Base-by-base conservation (phyloP, 2,888 invertebrate species). In the Merodon equestris region DNA sequence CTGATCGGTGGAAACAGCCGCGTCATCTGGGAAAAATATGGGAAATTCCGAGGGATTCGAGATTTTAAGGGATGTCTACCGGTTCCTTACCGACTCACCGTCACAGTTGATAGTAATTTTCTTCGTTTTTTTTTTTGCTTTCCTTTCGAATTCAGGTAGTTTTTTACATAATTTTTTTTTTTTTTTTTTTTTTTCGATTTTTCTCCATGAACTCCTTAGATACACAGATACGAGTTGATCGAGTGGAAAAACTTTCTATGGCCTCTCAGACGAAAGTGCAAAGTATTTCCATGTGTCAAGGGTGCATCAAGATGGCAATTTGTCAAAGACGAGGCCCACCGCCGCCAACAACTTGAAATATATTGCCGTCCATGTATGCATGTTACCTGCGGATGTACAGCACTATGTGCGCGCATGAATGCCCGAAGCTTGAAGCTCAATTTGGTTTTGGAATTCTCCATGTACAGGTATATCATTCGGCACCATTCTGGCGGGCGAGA, bases 221-320 rank as follows among this genome's bases (percentile, higher is more conserved):
- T 27, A 27, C 27, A 27, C 2, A 27, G 27, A 27, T 27, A 27
- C 27, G 27, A 27, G 27, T 27, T 27, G 27, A 27, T 27, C 7
- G 27, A 27, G 7, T 4, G 27, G 27, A 47, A 53, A 56, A 57
- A 79, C 79, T 79, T 79, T 79, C 79, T 79, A 70, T 74, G 48
- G 50, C 44, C 57, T 53, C 56, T 51, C 53, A 60, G 63, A 63
- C 38, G 79, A 79, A 79, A 70, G 79, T 67, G 73, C 73, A 79
- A 70, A 68, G 79, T 79, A 79, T 79, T 27, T 70, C 60, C 74
- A 79, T 74, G 68, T 79, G 79, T 79, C 79, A 79, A 79, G 79
- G 79, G 79, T 79, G 79, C 79, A 79, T 79, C 79, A 79, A 79
- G 79, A 79, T 79, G 74, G 79, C 64, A 79, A 79, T 79, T 79